Conservation (phyloP, 2,888 invertebrate species). For the Nomada flava region DNA sequence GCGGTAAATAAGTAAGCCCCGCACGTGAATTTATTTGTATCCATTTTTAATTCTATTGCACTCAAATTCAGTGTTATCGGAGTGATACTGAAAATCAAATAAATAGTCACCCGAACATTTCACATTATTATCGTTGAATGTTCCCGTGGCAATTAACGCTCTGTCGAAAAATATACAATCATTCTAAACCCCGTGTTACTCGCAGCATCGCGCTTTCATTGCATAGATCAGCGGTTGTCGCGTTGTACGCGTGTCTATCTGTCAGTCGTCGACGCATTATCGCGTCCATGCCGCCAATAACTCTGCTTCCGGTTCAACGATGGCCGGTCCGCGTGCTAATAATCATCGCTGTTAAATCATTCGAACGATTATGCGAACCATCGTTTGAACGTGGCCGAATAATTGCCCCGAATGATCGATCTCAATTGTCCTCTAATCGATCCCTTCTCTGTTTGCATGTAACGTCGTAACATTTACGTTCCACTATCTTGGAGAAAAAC, state of each 20-base stretch:
- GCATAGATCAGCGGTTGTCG: conserved; percentile 50
- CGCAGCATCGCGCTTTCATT: neutral
- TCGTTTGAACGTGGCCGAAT: conserved; percentile 58
- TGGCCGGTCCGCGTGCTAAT: conserved; percentile 42
- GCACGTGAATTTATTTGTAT: neutral
- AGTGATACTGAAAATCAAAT: neutral
- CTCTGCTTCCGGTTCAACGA: conserved; percentile 47
- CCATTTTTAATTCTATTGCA: no score
- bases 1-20: neutral
- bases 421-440: conserved; percentile 19
- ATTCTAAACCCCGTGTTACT: neutral
- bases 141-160: no score
- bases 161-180: neutral
- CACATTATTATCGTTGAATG: no score
- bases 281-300: conserved; percentile 52
- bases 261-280: conserved; percentile 64
- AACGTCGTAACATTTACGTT: conserved; percentile 30
- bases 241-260: conserved; percentile 57
- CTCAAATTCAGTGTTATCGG: neutral
- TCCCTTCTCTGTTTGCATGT: conserved; percentile 46
- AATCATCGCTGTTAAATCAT: conserved; percentile 53
- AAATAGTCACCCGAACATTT: no score
- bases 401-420: conserved; percentile 42
- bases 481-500: conserved; percentile 2
- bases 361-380: conserved; percentile 44